Evolutionary conservation across 2,797 vertebrate genomes (phyloP), one percentile per base, ranked within the genome.

Genomic region (Hafferia zeledoni): DNA sequence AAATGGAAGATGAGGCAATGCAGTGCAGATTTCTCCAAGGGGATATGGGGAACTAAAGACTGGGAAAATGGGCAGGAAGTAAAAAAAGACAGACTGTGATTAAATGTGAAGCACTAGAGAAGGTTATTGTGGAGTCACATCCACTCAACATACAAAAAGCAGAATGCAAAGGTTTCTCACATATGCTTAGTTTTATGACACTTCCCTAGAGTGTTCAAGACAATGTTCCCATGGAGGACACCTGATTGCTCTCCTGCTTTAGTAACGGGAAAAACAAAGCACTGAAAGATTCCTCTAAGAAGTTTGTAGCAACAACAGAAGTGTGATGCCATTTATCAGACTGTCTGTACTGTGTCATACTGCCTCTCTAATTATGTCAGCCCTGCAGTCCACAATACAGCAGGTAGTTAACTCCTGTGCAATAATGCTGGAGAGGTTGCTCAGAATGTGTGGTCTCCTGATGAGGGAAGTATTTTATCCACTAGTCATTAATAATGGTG

Each of bases 171-270:
- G n/a, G 11, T 41, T 78, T 85, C 22, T 71, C 33, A 52, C 7
- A 3, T 47, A 33, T 5, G 9, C 37, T 65, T 60, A 46, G 19
- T 65, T 86, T 56, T 27, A 31, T 43, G 47, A 44, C 25, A 44
- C 59, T 53, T 28, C 14, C 43, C 12, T 52, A 9, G 35, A 13
- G 8, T 12, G 28, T 31, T 35, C 39, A 35, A 57, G 59, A 23
- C 35, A 55, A 14, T 25, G 13, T 49, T 69, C 33, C 35, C 18
- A 11, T 17, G 8, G 55, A 79, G 63, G 68, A 61, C 52, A 61
- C 10, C 13, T 25, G 39, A 16, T 67, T 0, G 0, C 22, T 52
- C 27, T 88, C n/a, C 19, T 61, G 6, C 35, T 59, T 55, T 22
- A 50, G 8, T 59, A 28, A 33, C 17, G 22, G 43, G 30, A 23